Base-by-base conservation (phyloP, 2,113 vertebrate genomes). In the Oophaga pumilio region DNA sequence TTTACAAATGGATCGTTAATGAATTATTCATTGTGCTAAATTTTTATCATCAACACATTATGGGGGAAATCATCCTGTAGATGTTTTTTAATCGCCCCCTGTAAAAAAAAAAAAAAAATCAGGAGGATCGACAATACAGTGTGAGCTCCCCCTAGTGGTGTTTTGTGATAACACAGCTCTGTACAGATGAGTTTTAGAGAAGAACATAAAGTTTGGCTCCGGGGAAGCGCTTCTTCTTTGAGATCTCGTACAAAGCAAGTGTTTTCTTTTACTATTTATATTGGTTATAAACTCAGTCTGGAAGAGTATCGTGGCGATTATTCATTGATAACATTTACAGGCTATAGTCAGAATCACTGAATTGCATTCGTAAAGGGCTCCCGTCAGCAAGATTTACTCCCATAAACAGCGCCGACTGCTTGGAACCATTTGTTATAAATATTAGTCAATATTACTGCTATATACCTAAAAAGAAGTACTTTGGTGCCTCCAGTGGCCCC, bases 11-110 rank as follows among this genome's bases (percentile, higher is more conserved):
- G 79, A 76, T 84, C 66, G 56, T 77, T 74, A 66, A 84, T 88
- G 79, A 88, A 88, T 88, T 76, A 88, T 88, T 88, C 86, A 88
- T 83, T 60, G 49, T 33, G 80, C 81, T 76, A 88, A 83, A 76
- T 77, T 88, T 66, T 84, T 88, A 84, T 82, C 77, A 88, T 83
- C 69, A 68, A 66, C 60, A 77, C 43, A 84, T 83, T 87, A 76
- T 87, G 79, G 26, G n/a, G 69, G 60, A 64, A 87, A 76, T 76
- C 26, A 50, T 64, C 20, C 71, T 82, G 80, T 80, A 84, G 80
- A 28, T 62, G 52, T 88, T 76, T 77, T 76, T 71, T 59, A 33
- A 15, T 28, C 1, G 49, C 66, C 18, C 18, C 53, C 8, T 11
- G 12, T 11, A 9, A 56, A 56, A 49, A 73, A 73, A 73, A 69